Base-by-base conservation (phyloP, 2,113 vertebrate genomes). In the Dendropsophus ebraccatus region DNA sequence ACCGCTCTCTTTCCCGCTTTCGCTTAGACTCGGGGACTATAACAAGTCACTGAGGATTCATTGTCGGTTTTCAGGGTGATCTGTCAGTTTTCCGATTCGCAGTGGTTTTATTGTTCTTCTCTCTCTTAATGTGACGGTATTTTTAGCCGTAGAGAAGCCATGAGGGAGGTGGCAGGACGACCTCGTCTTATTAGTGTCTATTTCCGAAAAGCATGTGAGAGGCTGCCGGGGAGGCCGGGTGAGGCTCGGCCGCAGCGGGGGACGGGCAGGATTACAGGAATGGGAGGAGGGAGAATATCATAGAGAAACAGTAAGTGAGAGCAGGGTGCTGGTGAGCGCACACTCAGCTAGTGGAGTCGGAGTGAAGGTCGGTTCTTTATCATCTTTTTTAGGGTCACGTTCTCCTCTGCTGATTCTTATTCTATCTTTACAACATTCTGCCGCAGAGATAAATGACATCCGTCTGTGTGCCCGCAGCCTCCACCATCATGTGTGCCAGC, bases 51-150 rank as follows among this genome's bases (percentile, higher is more conserved):
- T 6, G 21, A 82, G 49, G 49, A 23, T 54, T 69, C 25, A 25
- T 72, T 28, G 25, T 72, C 28, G 8, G 21, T 23, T 70, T 19
- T 72, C 28, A 82, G 45, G 19, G 28, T 4, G 16, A 50, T 50
- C 65, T 72, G 65, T 35, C 65, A 54, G 28, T 72, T 69, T 9
- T 72, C 25, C 80, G n/a, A 12, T 19, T 32, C 7, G 21, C 60
- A 82, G 80, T 47, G 41, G 16, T 49, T 82, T 67, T 49, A 70
- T 35, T 69, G 30, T 54, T 28, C 21, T 37, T 37, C 81, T n/a
- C 30, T 35, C 54, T 37, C 23, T 28, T 54, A 70, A 82, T 82
- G 81, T 37, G 65, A 54, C 32, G 25, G 47, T 54, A 72, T 70
- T 72, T 82, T 70, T 35, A 69, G 28, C 37, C 37, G 54, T 52